Base-by-base conservation (phyloP, 2,113 vertebrate species). In the Castor canadensis region DNA sequence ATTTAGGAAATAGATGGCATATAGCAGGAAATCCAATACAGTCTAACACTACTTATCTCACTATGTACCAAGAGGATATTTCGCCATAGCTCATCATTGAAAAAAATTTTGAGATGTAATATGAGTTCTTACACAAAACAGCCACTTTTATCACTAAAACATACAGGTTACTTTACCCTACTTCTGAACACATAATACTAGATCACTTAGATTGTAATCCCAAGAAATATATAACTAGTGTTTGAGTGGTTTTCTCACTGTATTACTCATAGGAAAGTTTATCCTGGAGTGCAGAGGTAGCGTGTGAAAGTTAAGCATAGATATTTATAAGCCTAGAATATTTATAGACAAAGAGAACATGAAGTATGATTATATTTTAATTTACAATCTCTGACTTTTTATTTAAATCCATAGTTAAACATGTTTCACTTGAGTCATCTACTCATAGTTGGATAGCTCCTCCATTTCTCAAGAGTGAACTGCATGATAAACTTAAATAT, bases 371-470 rank as follows among this genome's bases (percentile, higher is more conserved):
- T 3, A 43, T 0, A n/a, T 38, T 92, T 91, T 85, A 49, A 69
- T 12, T 79, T 89, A 16, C 26, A 75, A 72, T 38, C 9, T 69
- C 89, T 87, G 30, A 15, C 2, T 76, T 45, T 45, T 72, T 3
- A n/a, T 93, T 80, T 71, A 19, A 82, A 49, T 95, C 17, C 64
- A 7, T 38, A 87, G 38, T 79, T 24, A 84, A 88, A 67, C 66
- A 82, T 8, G 9, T 91, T 91, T 84, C 52, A 56, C 3, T 49
- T 66, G 67, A 69, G 13, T 62, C 28, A n/a, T 35, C 12, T 83
- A 58, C 12, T 73, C n/a, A 35, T 8, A 81, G 3, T 35, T 58
- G 19, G 43, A 3, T 62, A 67, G 1, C 30, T 1, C 10, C 7
- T 75, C 32, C 11, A 67, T 87, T 87, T 83, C 9, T 58, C 16